These are phyloP conservation scores for Cydia fagiglandana DNA, from an alignment of 1,140 invertebrate species.

Conservation along the genomic window DNA sequence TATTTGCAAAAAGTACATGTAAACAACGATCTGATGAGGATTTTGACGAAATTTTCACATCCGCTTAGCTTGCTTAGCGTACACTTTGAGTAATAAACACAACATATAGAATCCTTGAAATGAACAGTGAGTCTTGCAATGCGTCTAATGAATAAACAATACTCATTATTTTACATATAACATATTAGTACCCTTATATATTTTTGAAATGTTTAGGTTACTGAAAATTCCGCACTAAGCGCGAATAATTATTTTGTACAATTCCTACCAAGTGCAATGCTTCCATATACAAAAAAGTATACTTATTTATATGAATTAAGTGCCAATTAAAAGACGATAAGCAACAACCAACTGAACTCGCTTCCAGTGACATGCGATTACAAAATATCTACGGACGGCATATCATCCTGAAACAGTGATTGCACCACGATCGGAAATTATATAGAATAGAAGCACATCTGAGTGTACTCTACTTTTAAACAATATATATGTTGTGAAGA, in stretches of 20 bases:
- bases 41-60: not conserved
- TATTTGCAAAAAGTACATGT: no score
- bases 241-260: no score
- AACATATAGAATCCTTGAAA: not conserved
- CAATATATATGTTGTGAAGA: not conserved
- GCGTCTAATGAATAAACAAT: no score
- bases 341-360: not conserved
- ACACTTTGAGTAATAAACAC: not conserved
- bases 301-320: not conserved
- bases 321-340: not conserved
- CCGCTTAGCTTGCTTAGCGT: not conserved
- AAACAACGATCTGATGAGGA: no score
- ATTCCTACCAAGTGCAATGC: not conserved
- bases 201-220: no score
- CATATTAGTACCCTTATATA: no score
- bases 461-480: not conserved
- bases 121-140: no score
- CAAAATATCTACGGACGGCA: not conserved
- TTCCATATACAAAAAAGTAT: not conserved
- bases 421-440: constrained; percentile 9
- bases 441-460: not conserved
- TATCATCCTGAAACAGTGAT: constrained; percentile 8
- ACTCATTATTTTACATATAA: no score
- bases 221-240: no score
- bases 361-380: not conserved